Evolutionary conservation across 2,888 invertebrate species (phyloP).

Genomic region (Strigamia maritima): DNA sequence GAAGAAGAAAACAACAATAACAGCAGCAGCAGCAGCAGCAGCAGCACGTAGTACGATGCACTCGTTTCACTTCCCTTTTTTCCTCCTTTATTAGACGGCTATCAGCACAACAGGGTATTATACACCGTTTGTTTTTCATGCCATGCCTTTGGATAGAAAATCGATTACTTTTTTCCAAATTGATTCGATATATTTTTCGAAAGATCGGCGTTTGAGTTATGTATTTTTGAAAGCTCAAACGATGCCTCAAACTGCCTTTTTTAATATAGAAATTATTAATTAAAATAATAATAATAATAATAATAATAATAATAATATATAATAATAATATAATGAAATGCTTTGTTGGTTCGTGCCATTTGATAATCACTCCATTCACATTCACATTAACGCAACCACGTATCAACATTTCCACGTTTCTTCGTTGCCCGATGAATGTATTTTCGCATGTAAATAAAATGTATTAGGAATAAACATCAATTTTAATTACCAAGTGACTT

Average conservation of each 20-base stretch:
- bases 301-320: no score
- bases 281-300: no score
- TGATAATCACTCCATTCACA: no score
- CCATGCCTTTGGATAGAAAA: background rate
- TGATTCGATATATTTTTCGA: background rate
- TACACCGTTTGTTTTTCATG: background rate
- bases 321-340: no score
- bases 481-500: background rate
- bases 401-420: background rate
- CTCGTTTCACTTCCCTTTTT: background rate
- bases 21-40: background rate
- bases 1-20: background rate
- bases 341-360: no score
- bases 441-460: background rate
- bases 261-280: no score
- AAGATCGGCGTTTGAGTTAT: background rate
- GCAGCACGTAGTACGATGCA: background rate
- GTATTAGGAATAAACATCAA: background rate
- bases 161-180: background rate
- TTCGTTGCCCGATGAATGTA: background rate
- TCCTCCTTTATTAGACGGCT: background rate
- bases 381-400: no score
- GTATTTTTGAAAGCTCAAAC: no score
- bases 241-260: no score
- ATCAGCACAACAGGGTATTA: background rate